Evolutionary conservation across 2,797 vertebrate genomes (phyloP).

Genomic region (Anabas testudineus): DNA sequence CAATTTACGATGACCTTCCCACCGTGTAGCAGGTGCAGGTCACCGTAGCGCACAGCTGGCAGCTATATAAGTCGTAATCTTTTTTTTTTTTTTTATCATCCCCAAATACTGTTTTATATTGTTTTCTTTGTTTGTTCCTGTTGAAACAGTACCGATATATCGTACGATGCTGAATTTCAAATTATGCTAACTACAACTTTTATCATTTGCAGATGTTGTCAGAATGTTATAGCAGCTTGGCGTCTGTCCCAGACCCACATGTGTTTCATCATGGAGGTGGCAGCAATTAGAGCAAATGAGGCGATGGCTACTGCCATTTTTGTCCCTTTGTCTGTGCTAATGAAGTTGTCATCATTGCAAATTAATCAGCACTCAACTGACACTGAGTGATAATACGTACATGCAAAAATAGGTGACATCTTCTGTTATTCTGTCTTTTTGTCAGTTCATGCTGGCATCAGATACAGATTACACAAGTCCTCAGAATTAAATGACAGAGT

Average conservation of each 20-base stretch:
- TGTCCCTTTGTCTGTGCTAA: conserved; percentile 20
- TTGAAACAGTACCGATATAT: background rate
- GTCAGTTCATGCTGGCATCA: background rate
- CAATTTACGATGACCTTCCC: conserved; percentile 63
- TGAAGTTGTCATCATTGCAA: conserved; percentile 44
- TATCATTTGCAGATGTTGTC: conserved; percentile 16
- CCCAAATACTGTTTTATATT: too few species aligned
- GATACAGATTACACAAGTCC: conserved; percentile 13
- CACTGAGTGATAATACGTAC: conserved; percentile 20
- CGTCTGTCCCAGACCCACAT: conserved; percentile 29
- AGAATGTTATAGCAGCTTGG: conserved; percentile 30
- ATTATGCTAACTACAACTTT: conserved; percentile 1
- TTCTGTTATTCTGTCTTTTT: conserved; percentile 13
- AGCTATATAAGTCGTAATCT: conserved; percentile 22
- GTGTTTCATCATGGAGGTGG: conserved; percentile 26
- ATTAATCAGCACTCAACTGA: conserved; percentile 46
- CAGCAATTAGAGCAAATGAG: conserved; percentile 27
- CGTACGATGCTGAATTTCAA: background rate
- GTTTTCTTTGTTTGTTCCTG: background rate
- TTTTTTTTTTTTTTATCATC: conserved; percentile 10
- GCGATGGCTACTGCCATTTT: conserved; percentile 16
- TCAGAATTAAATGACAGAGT: conserved; percentile 4
- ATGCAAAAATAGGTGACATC: conserved; percentile 25
- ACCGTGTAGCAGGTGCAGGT: conserved; percentile 66
- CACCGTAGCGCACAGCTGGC: conserved; percentile 65